These are phyloP conservation scores for Tamias sibiricus DNA, from an alignment of 2,113 vertebrate genomes.

Conservation along the genomic window DNA sequence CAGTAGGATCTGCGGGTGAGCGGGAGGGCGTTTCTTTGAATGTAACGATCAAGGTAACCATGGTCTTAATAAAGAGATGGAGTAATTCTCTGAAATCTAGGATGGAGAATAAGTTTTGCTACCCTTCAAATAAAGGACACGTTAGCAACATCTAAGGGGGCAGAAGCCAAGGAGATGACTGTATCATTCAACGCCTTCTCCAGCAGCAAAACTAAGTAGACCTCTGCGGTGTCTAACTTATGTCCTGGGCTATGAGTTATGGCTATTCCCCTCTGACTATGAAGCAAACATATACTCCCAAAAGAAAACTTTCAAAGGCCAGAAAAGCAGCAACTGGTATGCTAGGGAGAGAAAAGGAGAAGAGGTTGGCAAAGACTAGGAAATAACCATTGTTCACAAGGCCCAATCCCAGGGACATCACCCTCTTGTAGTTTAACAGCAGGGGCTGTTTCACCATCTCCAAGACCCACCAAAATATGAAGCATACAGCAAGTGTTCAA, in stretches of 20 bases:
- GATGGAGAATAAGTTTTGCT: not conserved
- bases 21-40: not conserved
- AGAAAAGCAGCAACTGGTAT: not conserved
- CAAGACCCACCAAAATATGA: not conserved
- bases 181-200: not conserved
- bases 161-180: not conserved
- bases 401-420: not conserved
- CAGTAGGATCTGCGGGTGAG: not conserved
- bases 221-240: not conserved
- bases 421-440: not conserved
- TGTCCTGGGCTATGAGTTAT: not conserved
- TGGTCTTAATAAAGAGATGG: not conserved
- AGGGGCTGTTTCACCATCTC: not conserved
- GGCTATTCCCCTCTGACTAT: not conserved
- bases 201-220: not conserved
- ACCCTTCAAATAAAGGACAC: not conserved
- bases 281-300: not conserved
- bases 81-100: not conserved
- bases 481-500: conserved; percentile 67
- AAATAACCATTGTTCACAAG: not conserved
- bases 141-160: not conserved
- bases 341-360: not conserved
- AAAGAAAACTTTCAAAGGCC: not conserved
- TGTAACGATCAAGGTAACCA: not conserved
- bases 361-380: not conserved